Base-by-base conservation (phyloP, 30 jellyfish, hydroid and myxozoan genomes). In the Aurelia aurita complex sp. Pacific region DNA sequence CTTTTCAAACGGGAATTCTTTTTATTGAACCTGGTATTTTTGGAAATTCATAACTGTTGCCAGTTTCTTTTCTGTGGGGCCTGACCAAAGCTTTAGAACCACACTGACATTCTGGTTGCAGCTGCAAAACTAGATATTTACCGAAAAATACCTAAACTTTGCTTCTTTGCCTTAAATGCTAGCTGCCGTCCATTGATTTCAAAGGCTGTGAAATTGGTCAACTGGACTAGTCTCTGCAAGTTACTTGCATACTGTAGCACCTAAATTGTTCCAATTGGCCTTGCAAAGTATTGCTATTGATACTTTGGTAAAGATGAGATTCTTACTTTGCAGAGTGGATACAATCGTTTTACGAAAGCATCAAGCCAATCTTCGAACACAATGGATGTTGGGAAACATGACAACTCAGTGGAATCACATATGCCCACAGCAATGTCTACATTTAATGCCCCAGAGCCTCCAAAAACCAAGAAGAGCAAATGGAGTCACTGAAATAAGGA, bases 261-360 rank as follows among this genome's bases (percentile, higher is more conserved):
- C n/a, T 34, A 69, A 15, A 11, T 32, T n/a, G 52, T 14, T n/a
- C 29, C 71, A 15, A 23, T 53, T 16, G 35, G 46, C 16, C 60
- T 52, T 17, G 1, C 14, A 35, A 66, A 5, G 80, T n/a, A 42
- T 35, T 74, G 14, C 14, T 72, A 72, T 9, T 15, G 71, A 38
- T 13, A 13, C 40, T 35, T 14, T 70, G 32, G 9, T 32, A 32
- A 36, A 38, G 10, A n/a, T 52, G 32, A 3, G 23, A 23, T 23
- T 34, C 8, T 13, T 40, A 4, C 6, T 43, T 59, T 71, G 16
- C 88, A 93, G 98, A 81, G 93, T 70, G 98, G 98, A 10, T 93
- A 93, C 75, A 76, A 57, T 50, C 89, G 97, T 9, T 93, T 93
- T 62, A 77, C 98, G 34, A 93, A 93, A 57, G 98, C 98, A 6